phyloP scores from a whole-genome alignment of 2,888 invertebrate genomes.

The Adelphocoris suturalis region DNA sequence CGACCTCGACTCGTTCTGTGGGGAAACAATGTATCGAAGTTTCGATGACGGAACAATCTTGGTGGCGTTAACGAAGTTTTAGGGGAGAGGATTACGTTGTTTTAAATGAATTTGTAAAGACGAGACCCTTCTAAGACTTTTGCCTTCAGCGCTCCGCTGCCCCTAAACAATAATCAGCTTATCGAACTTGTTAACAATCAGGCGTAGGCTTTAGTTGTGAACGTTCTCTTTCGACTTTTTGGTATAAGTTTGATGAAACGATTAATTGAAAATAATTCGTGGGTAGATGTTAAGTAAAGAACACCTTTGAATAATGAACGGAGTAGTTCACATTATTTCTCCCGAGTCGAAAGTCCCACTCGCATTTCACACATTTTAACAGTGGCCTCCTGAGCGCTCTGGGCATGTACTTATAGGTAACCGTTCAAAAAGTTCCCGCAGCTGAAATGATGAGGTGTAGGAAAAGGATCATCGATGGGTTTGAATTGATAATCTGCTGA shows the following conservation, averaged over 20 bases:
- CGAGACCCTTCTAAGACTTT: background rate
- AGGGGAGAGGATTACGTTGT: background rate
- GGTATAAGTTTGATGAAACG: background rate
- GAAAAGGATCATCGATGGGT: too few species aligned
- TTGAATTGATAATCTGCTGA: too few species aligned
- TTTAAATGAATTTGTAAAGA: background rate
- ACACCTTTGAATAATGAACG: too few species aligned
- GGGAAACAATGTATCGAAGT: conserved; percentile 36
- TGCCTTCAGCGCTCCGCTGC: background rate
- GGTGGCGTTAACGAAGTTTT: conserved; percentile 29
- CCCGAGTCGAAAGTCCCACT: too few species aligned
- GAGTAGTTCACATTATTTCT: too few species aligned
- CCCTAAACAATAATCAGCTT: background rate
- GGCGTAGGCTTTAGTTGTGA: background rate
- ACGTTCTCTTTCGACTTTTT: background rate
- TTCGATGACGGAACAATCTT: conserved; percentile 14
- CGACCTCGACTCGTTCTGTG: background rate
- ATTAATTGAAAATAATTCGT: too few species aligned
- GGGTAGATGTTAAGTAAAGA: too few species aligned
- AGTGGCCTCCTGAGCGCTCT: too few species aligned
- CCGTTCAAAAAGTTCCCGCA: too few species aligned
- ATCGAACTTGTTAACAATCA: background rate
- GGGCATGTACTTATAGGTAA: too few species aligned
- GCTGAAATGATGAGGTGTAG: too few species aligned
- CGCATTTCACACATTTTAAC: too few species aligned